Percentiles rank a stretch among this genome's conserved stretches.
phyloP scores from a whole-genome alignment of 2,113 vertebrate genomes.

The Heteronetta atricapilla region DNA sequence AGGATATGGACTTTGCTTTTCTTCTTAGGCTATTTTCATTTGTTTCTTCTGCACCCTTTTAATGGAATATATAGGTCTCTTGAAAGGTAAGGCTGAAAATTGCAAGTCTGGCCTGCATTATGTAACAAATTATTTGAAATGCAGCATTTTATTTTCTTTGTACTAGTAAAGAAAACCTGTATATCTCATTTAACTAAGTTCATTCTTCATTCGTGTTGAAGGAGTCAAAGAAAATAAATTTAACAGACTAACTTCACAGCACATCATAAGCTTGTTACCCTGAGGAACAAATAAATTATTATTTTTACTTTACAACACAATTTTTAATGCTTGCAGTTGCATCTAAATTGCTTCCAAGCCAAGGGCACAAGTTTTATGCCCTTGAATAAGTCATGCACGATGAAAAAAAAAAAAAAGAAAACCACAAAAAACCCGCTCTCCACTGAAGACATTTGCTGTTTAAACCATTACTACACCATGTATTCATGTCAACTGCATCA shows the following conservation, averaged over 20 bases:
- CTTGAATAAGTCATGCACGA: slow-evolving; percentile 46
- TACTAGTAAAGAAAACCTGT: slow-evolving; percentile 72
- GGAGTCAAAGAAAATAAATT: slow-evolving; percentile 67
- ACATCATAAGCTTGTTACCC: slow-evolving; percentile 73
- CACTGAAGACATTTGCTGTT: slow-evolving; percentile 62
- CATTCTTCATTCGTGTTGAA: slow-evolving; percentile 78
- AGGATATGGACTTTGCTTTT: slow-evolving; percentile 81
- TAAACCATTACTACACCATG: slow-evolving; percentile 70
- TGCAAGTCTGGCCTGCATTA: slow-evolving; percentile 80
- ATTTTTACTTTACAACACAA: slow-evolving; percentile 15
- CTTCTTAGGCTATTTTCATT: slow-evolving; percentile 86
- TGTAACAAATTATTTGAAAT: slow-evolving; percentile 76
- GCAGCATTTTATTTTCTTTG: slow-evolving; percentile 68
- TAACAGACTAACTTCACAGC: slow-evolving; percentile 78
- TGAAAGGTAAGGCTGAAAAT: slow-evolving; percentile 90
- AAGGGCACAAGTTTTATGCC: background rate
- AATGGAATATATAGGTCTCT: slow-evolving; percentile 86
- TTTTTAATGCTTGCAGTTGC: slow-evolving; percentile 72
- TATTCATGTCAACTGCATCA: slow-evolving; percentile 66
- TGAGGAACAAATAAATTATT: slow-evolving; percentile 49
- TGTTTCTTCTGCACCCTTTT: slow-evolving; percentile 89
- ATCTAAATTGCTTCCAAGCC: slow-evolving; percentile 63
- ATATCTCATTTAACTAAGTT: slow-evolving; percentile 74
- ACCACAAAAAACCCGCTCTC: background rate
- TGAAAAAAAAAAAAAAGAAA: background rate